Conservation (phyloP, 2,113 vertebrate species). For the Polypterus bichir region DNA sequence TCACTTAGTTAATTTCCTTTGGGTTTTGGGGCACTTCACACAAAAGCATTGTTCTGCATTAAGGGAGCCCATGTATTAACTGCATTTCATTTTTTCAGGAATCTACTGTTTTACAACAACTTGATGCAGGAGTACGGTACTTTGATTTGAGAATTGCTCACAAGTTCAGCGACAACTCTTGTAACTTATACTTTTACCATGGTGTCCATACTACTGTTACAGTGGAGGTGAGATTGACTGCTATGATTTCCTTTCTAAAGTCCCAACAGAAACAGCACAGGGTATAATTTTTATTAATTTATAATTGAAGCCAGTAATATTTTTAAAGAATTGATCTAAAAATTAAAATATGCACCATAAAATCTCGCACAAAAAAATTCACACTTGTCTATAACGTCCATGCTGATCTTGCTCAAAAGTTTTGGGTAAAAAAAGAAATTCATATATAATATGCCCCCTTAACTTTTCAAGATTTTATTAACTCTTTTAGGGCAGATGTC, state of each 20-base stretch:
- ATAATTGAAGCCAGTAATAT: not conserved
- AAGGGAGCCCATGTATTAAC: no score
- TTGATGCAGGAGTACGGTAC: constrained; percentile 56
- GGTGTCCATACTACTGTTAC: constrained; percentile 57
- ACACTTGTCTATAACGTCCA: no score
- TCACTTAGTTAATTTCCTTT: no score
- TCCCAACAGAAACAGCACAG: no score
- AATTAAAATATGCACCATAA: no score
- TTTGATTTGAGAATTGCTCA: constrained; percentile 58
- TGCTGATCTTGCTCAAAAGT: no score
- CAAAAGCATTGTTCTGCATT: not conserved
- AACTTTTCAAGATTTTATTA: no score
- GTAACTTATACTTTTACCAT: constrained; percentile 57
- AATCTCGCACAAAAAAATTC: no score
- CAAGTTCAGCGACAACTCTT: constrained; percentile 49
- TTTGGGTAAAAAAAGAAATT: no score
- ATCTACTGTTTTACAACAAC: constrained; percentile 42
- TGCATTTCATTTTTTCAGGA: constrained; percentile 31
- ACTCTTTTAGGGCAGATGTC: no score
- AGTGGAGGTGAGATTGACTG: constrained; percentile 42
- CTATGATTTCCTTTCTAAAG: not conserved
- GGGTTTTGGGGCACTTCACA: no score
- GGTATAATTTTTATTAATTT: not conserved
- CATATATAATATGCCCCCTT: no score
- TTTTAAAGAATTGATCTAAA: not conserved